Evolutionary conservation across 1,140 invertebrate species (phyloP), one percentile per base, ranked within the genome.

Genomic region (Schmidtea mediterranea): DNA sequence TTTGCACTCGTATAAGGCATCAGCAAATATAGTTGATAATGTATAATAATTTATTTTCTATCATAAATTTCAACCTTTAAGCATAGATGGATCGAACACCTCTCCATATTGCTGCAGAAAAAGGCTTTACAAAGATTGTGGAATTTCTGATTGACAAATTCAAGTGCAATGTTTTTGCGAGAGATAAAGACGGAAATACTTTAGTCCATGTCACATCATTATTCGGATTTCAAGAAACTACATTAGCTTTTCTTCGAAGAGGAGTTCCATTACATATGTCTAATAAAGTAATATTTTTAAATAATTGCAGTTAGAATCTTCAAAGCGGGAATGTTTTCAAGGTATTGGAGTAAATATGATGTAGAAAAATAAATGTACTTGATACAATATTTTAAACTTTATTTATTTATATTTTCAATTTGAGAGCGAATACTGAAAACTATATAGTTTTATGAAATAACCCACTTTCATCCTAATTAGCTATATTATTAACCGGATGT

Each of bases 261-360:
- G 90, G 90, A 2, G 89, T 97, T 15, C 92, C 92, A 52, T 70
- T 97, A 0, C 83, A 94, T 59, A 97, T 97, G 87, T 89, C 90
- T 52, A 97, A 97, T 66, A 97, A 95, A 57, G 63, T 66, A 51
- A 16, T 40, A n/a, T n/a, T n/a, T n/a, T n/a, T n/a, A n/a, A 10
- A n/a, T 10, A 37, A 10, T 37, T 37, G n/a, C 10, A 37, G 10
- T 37, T 10, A 32, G 26, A 32, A 3, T 32, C 26, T 32, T 32
- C 26, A 32, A 10, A 32, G 26, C 26, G 69, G 2, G 63, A 60
- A 54, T 60, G 59, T 54, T 90, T 90, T 0, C 89, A 95, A 58
- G 82, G 87, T 2, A 81, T 84, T 6, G 92, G 97, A 53, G 90
- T 97, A 52, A 90, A 86, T 61, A 84, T 86, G 0, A 67, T 97